These are phyloP conservation scores for Hartigia nigra DNA, from an alignment of 2,888 invertebrate species.

Conservation along the genomic window DNA sequence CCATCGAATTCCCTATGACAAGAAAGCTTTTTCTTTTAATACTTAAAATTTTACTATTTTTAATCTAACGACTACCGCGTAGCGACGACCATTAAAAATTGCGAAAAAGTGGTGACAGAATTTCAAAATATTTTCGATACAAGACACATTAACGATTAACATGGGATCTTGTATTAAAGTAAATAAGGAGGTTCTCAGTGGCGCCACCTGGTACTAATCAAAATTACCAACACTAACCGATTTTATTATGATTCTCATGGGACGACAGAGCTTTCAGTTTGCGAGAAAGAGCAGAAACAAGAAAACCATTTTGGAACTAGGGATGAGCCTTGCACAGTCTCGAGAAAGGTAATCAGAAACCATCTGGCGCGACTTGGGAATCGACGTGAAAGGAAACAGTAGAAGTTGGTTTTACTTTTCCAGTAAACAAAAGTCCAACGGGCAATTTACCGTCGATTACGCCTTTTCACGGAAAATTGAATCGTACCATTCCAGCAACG, in stretches of 20 bases:
- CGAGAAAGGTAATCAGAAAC: neutral
- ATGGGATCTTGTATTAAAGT: neutral
- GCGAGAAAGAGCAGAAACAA: neutral
- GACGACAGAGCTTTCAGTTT: neutral
- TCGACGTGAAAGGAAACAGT: neutral
- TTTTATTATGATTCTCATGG: neutral
- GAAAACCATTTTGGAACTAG: neutral
- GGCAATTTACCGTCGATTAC: neutral
- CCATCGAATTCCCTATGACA: neutral
- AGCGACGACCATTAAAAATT: too few species aligned
- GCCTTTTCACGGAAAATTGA: neutral
- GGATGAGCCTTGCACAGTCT: neutral
- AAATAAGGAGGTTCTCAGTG: neutral
- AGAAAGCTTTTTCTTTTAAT: neutral
- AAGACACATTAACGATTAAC: too few species aligned
- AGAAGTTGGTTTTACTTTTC: neutral
- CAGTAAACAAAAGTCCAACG: neutral
- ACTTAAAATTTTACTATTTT: neutral
- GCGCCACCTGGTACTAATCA: neutral
- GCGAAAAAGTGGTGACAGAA: too few species aligned
- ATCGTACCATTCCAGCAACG: neutral
- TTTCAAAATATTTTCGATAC: too few species aligned
- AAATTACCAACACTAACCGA: neutral
- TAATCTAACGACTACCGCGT: neutral
- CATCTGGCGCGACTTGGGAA: neutral